Percentiles rank a stretch among this genome's conserved stretches.
Conservation (phyloP, 1,140 invertebrate species). For the Drosophila grimshawi region DNA sequence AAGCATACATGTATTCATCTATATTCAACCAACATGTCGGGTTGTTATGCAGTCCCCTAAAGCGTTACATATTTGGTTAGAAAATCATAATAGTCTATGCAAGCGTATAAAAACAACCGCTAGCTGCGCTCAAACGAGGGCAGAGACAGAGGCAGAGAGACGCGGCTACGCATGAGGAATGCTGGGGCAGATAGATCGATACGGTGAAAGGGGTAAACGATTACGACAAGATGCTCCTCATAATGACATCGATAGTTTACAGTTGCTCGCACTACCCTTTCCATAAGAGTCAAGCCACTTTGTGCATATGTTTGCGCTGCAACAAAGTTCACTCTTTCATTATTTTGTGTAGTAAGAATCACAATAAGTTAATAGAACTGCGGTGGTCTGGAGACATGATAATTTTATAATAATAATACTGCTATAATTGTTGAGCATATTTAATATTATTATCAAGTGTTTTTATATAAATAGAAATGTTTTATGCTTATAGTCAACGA, state of each 20-base stretch:
- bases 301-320: no score
- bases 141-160: slow-evolving; percentile 17
- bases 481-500: no score
- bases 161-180: slow-evolving; percentile 1
- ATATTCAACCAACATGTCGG: no score
- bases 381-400: no score
- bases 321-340: not conserved
- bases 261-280: slow-evolving; percentile 37
- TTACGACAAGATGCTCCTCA: slow-evolving; percentile 15
- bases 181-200: not conserved
- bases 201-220: slow-evolving; percentile 7
- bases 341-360: not conserved
- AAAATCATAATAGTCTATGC: not conserved
- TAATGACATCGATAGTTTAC: slow-evolving; percentile 37
- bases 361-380: no score
- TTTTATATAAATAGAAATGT: no score
- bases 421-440: no score
- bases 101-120: slow-evolving; percentile 42
- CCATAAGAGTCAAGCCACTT: not conserved
- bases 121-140: slow-evolving; percentile 33
- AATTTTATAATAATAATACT: no score
- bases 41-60: no score
- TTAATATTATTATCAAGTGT: no score
- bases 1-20: no score
- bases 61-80: not conserved